phyloP scores from a whole-genome alignment of 2,113 vertebrate genomes.

The Dromiciops gliroides region DNA sequence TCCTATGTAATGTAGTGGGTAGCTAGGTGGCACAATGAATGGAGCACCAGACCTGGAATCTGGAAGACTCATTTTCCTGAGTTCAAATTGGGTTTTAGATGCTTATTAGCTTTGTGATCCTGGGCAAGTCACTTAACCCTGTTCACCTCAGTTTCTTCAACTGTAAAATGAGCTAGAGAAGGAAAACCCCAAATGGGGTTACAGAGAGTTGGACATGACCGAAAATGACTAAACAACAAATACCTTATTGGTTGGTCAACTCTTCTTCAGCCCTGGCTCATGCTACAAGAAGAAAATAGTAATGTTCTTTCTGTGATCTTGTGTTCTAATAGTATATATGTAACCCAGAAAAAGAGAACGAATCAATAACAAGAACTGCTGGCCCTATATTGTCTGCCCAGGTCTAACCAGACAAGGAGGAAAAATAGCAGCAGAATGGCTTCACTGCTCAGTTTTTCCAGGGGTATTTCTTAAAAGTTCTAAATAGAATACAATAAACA shows the following conservation, averaged over 20 bases:
- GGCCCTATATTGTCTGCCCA: not conserved
- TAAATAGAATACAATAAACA: not conserved
- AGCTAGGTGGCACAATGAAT: not conserved
- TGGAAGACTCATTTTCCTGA: not conserved
- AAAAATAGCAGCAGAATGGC: not conserved
- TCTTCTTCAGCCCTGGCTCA: conserved; percentile 37
- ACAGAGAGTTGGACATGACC: not conserved
- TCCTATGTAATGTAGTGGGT: not conserved
- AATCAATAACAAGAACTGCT: not conserved
- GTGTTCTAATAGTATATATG: conserved; percentile 3
- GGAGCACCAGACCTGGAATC: not conserved
- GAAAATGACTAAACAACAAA: not conserved
- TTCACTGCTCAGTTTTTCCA: not conserved
- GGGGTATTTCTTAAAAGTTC: not conserved
- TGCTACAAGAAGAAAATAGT: not conserved
- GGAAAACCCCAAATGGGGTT: not conserved
- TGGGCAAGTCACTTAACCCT: no score
- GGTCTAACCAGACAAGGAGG: not conserved
- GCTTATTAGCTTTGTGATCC: not conserved
- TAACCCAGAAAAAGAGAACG: conserved; percentile 10
- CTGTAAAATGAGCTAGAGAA: no score
- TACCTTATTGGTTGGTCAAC: conserved; percentile 1
- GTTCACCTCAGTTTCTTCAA: no score
- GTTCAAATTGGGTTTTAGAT: not conserved
- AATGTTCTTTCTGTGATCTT: conserved; percentile 42